These are phyloP conservation scores for Oasisia sp. DNA, from an alignment of 2,888 invertebrate species.

Conservation along the genomic window DNA sequence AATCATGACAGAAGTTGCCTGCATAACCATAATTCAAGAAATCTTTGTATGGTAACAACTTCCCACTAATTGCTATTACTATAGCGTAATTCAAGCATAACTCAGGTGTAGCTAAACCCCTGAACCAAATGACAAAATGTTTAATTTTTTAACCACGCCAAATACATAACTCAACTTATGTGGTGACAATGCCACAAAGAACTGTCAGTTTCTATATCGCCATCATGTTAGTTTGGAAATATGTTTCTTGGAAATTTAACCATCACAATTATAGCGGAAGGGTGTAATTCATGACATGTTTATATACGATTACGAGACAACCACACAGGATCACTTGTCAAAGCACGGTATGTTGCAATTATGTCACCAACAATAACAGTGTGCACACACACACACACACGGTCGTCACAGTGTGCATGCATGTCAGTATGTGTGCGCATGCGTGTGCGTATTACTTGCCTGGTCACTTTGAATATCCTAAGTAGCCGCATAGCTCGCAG, in stretches of 20 bases:
- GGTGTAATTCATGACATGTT: not conserved
- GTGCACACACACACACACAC: not conserved
- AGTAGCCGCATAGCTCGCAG: constrained; percentile 94
- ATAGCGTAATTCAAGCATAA: too few species aligned
- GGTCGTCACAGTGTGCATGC: constrained; percentile 12
- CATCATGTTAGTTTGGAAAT: constrained; percentile 5
- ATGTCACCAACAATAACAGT: not conserved
- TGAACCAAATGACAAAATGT: not conserved
- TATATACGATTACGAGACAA: not conserved
- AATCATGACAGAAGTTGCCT: not conserved
- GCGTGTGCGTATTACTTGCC: constrained; percentile 63
- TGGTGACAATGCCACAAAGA: not conserved
- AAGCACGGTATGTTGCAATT: not conserved
- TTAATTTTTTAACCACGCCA: not conserved
- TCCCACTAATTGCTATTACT: too few species aligned
- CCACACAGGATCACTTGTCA: not conserved
- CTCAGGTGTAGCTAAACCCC: too few species aligned
- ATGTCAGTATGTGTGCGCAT: constrained; percentile 3
- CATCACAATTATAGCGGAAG: not conserved
- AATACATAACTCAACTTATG: not conserved
- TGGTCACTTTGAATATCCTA: constrained; percentile 95
- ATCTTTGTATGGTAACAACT: not conserved
- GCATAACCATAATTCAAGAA: not conserved
- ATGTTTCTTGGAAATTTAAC: not conserved
- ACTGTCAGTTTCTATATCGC: not conserved